Conservation (phyloP, 2,888 invertebrate genomes). For the Drosophila siamana region DNA sequence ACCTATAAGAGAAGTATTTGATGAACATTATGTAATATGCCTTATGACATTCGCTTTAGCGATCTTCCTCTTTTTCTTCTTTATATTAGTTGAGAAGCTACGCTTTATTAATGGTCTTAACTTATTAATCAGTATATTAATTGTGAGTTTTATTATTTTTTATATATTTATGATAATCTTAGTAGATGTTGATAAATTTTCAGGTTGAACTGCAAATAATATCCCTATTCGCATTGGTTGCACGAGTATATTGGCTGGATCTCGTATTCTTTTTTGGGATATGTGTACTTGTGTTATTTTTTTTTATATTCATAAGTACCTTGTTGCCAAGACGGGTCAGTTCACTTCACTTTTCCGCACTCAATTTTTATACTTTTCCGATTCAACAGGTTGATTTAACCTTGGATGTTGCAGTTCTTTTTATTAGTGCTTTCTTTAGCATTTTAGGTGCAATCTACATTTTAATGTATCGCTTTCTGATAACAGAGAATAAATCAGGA, state of each 20-base stretch:
- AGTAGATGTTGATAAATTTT: background rate
- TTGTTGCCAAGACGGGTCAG: constrained; percentile 44
- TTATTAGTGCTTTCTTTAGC: constrained; percentile 52
- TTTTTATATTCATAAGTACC: constrained; percentile 42
- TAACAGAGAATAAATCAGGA: constrained; percentile 2
- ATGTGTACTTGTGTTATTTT: constrained; percentile 7
- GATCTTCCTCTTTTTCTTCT: constrained; percentile 33
- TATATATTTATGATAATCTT: too few relatives aligned
- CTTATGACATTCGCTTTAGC: constrained; percentile 36
- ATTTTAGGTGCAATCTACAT: constrained; percentile 41
- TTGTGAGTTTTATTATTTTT: constrained; percentile 45
- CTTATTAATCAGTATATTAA: constrained; percentile 25
- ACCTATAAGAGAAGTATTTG: background rate
- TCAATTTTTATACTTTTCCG: background rate
- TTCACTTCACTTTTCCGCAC: too few relatives aligned
- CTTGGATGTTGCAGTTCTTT: constrained; percentile 60
- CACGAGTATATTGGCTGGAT: constrained; percentile 33
- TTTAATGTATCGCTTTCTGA: constrained; percentile 15
- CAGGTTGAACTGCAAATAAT: constrained; percentile 64
- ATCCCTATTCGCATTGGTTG: constrained; percentile 37
- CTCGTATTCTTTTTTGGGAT: constrained; percentile 34
- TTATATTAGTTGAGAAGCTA: constrained; percentile 52
- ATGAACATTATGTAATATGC: constrained; percentile 12
- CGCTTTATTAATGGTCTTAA: constrained; percentile 35
- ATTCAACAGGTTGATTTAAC: constrained; percentile 53